Evolutionary conservation across 2,797 vertebrate species (phyloP).

Genomic region (Sebastes oblongus): DNA sequence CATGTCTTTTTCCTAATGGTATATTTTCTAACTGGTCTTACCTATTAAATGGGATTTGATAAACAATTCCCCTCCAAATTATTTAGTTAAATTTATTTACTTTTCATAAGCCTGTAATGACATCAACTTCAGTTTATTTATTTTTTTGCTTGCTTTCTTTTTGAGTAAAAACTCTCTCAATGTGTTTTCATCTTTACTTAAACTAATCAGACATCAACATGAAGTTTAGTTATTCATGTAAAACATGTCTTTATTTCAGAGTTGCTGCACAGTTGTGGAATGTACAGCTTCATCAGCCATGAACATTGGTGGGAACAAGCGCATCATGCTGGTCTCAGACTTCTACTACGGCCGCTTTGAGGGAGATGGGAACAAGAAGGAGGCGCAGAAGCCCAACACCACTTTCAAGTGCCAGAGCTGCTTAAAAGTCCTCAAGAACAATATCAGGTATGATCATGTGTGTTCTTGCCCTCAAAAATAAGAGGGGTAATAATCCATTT

Average conservation of each 20-base stretch:
- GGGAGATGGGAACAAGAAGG: constrained; percentile 83
- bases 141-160: not conserved
- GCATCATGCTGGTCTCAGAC: constrained; percentile 97
- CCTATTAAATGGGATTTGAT: not conserved
- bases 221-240: not conserved
- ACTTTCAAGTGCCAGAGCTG: constrained; percentile 99
- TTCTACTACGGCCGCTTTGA: constrained; percentile 95
- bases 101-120: not conserved
- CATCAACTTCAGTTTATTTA: not conserved
- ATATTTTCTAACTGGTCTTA: not conserved
- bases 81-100: not conserved
- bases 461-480: not conserved
- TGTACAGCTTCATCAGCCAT: constrained; percentile 65
- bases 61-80: not conserved
- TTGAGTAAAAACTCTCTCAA: not conserved
- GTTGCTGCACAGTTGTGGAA: constrained; percentile 84
- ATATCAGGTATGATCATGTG: constrained; percentile 87
- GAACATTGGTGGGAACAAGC: constrained; percentile 78
- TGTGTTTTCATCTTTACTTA: not conserved
- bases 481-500: not conserved
- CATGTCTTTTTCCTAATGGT: not conserved
- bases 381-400: constrained; percentile 87
- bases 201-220: not conserved
- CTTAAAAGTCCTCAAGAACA: constrained; percentile 97
- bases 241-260: constrained; percentile 75